These are phyloP conservation scores for Drosophila suzukii DNA, from an alignment of 1,140 invertebrate genomes.

Conservation along the genomic window DNA sequence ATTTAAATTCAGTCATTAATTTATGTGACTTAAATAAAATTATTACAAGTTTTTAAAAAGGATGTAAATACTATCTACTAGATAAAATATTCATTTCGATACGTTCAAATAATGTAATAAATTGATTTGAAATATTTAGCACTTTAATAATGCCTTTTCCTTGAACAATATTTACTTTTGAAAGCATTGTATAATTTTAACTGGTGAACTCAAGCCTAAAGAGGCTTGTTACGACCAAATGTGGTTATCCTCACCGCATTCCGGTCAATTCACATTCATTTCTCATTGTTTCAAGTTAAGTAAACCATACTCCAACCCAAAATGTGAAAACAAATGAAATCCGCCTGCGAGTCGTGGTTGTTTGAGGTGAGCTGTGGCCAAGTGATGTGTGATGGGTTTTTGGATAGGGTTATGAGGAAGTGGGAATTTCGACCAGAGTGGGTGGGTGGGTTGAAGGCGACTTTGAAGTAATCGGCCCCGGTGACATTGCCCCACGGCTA, in stretches of 20 bases:
- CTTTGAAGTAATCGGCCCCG: constrained; percentile 71
- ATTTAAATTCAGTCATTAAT: too few species aligned
- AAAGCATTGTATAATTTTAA: not conserved
- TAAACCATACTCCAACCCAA: constrained; percentile 15
- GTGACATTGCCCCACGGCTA: constrained; percentile 65
- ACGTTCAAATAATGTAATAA: too few species aligned
- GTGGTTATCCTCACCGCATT: constrained; percentile 33
- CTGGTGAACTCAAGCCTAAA: too few species aligned
- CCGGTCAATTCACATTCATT: constrained; percentile 53
- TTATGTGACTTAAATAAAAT: too few species aligned
- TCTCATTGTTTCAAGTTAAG: constrained; percentile 57
- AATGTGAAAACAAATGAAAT: constrained; percentile 38
- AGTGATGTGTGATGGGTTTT: constrained; percentile 13
- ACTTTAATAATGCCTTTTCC: not conserved
- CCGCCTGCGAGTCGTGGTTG: constrained; percentile 31
- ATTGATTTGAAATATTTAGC: too few species aligned
- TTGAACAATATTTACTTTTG: not conserved
- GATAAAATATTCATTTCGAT: too few species aligned
- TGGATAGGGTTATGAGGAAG: not conserved
- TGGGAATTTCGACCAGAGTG: not conserved
- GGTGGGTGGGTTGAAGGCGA: constrained; percentile 6
- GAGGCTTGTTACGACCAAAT: constrained; percentile 6
- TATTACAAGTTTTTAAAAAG: too few species aligned
- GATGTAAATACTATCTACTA: too few species aligned
- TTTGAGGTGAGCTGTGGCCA: constrained; percentile 14